These are phyloP conservation scores for Strigamia transsilvanica DNA, from an alignment of 2,888 invertebrate genomes.

Conservation along the genomic window DNA sequence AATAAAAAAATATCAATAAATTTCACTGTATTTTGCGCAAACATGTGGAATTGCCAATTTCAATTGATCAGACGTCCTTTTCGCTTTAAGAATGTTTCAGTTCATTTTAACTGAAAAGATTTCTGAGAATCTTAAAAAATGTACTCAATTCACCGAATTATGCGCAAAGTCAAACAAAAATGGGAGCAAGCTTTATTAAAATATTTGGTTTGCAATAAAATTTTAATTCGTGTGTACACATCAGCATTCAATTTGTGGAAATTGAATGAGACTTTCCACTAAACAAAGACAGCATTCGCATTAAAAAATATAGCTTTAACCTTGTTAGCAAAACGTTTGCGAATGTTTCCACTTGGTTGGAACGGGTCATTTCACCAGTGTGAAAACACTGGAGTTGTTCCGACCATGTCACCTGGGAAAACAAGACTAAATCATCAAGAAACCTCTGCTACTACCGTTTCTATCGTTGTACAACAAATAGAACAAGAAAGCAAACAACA, in stretches of 20 bases:
- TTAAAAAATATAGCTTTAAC: not conserved
- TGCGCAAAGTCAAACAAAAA: too few species aligned
- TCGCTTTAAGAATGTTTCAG: too few species aligned
- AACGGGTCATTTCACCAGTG: constrained; percentile 12
- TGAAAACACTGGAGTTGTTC: not conserved
- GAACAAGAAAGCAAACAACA: constrained; percentile 11
- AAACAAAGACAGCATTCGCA: not conserved
- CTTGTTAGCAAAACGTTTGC: not conserved
- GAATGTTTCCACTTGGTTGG: not conserved
- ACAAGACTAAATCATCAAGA: constrained; percentile 14
- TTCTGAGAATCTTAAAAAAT: not conserved
- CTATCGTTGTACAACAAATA: not conserved
- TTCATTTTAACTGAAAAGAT: too few species aligned
- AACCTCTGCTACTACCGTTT: not conserved
- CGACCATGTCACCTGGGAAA: constrained; percentile 11
- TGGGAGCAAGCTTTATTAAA: too few species aligned
- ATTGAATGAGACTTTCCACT: not conserved
- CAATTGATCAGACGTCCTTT: too few species aligned
- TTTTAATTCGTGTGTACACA: too few species aligned
- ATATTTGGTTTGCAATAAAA: too few species aligned
- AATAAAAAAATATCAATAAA: not conserved
- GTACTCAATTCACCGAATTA: too few species aligned
- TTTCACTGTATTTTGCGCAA: too few species aligned
- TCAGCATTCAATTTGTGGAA: not conserved
- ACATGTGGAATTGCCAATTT: too few species aligned